These are phyloP conservation scores for Drosophila birchii DNA, from an alignment of 2,888 invertebrate species.

Conservation along the genomic window DNA sequence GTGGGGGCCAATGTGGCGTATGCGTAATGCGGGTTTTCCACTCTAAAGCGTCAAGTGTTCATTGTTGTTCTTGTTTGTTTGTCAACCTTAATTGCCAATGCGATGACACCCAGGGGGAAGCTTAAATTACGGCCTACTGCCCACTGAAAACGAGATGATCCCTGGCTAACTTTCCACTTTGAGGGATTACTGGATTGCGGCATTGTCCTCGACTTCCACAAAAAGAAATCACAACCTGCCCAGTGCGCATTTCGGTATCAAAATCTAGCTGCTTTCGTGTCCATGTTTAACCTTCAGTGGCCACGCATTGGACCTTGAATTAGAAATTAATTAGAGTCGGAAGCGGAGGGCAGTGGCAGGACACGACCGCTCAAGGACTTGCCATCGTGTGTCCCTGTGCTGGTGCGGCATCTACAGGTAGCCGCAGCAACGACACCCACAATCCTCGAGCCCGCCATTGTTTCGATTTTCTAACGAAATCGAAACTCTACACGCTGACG, in stretches of 20 bases:
- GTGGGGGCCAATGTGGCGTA: conserved; percentile 64
- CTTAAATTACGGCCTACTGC: conserved; percentile 19
- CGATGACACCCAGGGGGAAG: conserved; percentile 4
- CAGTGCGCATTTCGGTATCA: background rate
- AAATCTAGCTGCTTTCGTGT: conserved; percentile 37
- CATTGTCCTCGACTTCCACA: background rate
- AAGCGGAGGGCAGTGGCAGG: conserved; percentile 46
- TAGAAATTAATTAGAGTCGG: conserved; percentile 76
- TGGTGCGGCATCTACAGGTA: conserved; percentile 80
- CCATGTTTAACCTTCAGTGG: conserved; percentile 73
- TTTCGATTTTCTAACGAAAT: conserved; percentile 78
- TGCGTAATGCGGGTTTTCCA: conserved; percentile 61
- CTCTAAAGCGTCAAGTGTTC: conserved; percentile 47
- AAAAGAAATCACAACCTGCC: conserved; percentile 11
- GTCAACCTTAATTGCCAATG: conserved; percentile 33
- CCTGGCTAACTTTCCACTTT: conserved; percentile 18
- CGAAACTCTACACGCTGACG: conserved; percentile 67
- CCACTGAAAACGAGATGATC: conserved; percentile 13
- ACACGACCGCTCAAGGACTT: conserved; percentile 67
- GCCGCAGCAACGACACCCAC: conserved; percentile 72
- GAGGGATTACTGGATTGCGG: conserved; percentile 11
- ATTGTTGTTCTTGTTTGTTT: conserved; percentile 20
- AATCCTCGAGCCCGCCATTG: conserved; percentile 40
- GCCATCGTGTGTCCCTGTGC: conserved; percentile 18
- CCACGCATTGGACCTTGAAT: conserved; percentile 72